phyloP scores from a whole-genome alignment of 2,113 vertebrate genomes.

The Echinops telfairi region DNA sequence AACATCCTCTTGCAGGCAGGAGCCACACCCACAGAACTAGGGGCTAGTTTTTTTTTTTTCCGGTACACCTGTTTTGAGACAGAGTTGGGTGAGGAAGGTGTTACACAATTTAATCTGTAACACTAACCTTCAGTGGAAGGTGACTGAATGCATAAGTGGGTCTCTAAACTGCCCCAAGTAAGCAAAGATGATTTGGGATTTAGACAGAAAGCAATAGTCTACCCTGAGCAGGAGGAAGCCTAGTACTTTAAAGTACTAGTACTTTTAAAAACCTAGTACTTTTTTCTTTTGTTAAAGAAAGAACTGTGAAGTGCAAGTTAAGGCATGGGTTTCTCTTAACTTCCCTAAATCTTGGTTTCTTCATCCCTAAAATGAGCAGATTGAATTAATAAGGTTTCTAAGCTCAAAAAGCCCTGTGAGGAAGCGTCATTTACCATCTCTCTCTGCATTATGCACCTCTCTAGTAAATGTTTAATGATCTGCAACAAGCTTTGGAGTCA shows the following conservation, averaged over 20 bases:
- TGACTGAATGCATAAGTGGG: fast-evolving
- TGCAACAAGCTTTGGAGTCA: neutral
- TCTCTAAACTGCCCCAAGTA: neutral
- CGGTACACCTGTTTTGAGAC: neutral
- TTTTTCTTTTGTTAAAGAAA: too few relatives aligned
- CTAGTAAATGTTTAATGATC: slow-evolving; percentile 37
- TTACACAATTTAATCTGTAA: neutral
- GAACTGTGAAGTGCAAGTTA: neutral
- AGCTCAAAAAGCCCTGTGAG: neutral
- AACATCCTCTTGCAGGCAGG: neutral
- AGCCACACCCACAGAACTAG: neutral
- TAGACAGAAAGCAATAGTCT: neutral
- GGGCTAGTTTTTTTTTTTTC: neutral
- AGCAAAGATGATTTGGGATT: neutral
- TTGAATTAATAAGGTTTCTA: slow-evolving; percentile 13
- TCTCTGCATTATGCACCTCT: neutral
- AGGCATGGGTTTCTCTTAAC: neutral
- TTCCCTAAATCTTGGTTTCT: neutral
- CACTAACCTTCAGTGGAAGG: neutral
- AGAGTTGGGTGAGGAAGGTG: too few relatives aligned
- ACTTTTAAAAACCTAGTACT: too few relatives aligned
- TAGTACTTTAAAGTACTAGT: too few relatives aligned
- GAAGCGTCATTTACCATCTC: neutral
- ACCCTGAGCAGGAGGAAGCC: fast-evolving
- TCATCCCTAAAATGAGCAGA: neutral